Evolutionary conservation across 2,888 invertebrate species (phyloP), one percentile per base, ranked within the genome.

Genomic region (Ormyrus thymus): DNA sequence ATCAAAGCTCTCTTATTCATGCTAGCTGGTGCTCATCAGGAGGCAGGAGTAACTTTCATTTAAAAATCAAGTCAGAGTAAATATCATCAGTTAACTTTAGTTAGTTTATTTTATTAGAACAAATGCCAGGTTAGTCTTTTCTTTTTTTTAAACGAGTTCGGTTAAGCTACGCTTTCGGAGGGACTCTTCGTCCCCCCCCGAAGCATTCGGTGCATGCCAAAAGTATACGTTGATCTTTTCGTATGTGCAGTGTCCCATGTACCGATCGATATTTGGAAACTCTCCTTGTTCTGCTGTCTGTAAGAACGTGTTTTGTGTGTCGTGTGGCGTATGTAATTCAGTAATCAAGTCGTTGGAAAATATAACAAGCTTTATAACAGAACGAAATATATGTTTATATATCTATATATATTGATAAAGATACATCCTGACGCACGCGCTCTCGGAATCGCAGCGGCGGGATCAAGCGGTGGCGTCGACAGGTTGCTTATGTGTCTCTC

Each of bases 281-380:
- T 29, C 29, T 29, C 29, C 29, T 29, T 83, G 83, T 84, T 81
- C 79, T 81, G 51, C 65, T 75, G 69, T 76, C 75, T 81, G 81
- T 83, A 78, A 78, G 73, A 65, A 50, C 53, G 59, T 71, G 53
- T 76, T 76, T 55, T 29, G 29, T 82, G 83, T 85, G 82, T 78
- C 79, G 80, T 86, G 84, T 86, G 82, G 81, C 84, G 85, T 85
- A 83, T 87, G 84, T 29, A 29, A 29, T 87, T 83, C 85, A 80
- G 85, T 86, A 84, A 29, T 85, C 29, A 50, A 83, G 85, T 85
- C 84, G 78, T 79, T 84, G 81, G 84, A 86, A 86, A 86, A 83
- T 65, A 76, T 51, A 65, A 81, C 71, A 80, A 81, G 79, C 76
- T 76, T 81, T 72, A 83, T 66, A 61, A 78, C 76, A 73, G 79